A percentile compares a stretch with the other conserved stretches of the same genome.
Evolutionary conservation across 1,140 invertebrate species (phyloP).

Genomic region (Tyrophagus putrescentiae): DNA sequence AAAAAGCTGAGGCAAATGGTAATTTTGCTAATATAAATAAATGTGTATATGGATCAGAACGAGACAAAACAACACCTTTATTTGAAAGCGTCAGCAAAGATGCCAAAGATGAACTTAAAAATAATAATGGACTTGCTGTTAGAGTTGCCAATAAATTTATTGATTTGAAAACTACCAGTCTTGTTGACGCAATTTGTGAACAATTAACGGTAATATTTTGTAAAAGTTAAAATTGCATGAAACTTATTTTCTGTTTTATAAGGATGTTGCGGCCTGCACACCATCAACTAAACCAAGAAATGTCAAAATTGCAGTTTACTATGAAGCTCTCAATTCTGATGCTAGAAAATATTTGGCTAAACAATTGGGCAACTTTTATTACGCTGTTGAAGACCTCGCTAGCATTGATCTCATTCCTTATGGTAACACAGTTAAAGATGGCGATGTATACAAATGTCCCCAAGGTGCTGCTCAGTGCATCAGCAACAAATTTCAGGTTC

Average conservation of each 20-base stretch:
- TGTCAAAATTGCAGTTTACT: slow-evolving; percentile 17
- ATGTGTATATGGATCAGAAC: no score
- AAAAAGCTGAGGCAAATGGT: neutral
- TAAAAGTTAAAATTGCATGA: slow-evolving; percentile 9
- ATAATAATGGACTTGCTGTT: slow-evolving; percentile 14
- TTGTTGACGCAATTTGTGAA: slow-evolving; percentile 11
- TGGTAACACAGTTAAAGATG: slow-evolving; percentile 1
- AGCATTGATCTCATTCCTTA: slow-evolving; percentile 23
- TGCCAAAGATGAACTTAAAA: no score
- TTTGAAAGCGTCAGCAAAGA: no score
- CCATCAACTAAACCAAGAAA: slow-evolving; percentile 12
- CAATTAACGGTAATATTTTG: neutral
- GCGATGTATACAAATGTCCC: slow-evolving; percentile 5
- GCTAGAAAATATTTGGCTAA: neutral
- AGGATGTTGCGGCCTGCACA: slow-evolving; percentile 15
- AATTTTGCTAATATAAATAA: neutral
- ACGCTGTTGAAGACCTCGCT: slow-evolving; percentile 21
- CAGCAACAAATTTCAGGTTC: slow-evolving; percentile 16
- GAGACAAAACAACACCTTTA: neutral
- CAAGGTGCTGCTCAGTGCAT: neutral
- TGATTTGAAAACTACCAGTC: neutral
- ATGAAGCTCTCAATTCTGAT: slow-evolving; percentile 13
- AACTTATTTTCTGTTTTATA: slow-evolving; percentile 4
- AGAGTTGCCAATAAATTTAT: neutral
- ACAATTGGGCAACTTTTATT: slow-evolving; percentile 18